These are phyloP conservation scores for Caenorhabditis sulstoni DNA, from an alignment of 2,888 invertebrate genomes.

Conservation along the genomic window DNA sequence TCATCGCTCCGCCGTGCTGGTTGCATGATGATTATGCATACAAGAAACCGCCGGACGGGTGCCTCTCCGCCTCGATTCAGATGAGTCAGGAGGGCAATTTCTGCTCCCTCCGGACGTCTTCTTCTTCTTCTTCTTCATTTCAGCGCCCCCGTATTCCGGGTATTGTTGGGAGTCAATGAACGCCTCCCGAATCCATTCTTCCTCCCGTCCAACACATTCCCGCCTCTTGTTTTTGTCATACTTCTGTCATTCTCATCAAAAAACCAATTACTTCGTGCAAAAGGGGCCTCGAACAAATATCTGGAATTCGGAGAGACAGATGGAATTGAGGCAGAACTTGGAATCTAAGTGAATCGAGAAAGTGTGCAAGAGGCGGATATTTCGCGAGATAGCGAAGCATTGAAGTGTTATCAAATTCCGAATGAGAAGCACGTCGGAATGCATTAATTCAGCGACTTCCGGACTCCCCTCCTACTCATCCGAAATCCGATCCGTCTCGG, in stretches of 20 bases:
- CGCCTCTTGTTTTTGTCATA: conserved; percentile 38
- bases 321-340: too few species aligned
- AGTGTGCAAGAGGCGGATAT: too few species aligned
- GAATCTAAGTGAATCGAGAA: too few species aligned
- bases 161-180: neutral
- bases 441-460: conserved; percentile 3
- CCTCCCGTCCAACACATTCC: neutral
- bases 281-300: too few species aligned
- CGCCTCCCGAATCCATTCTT: neutral
- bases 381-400: neutral
- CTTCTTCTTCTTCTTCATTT: too few species aligned
- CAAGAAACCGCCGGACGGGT: conserved; percentile 15
- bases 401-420: neutral
- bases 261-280: conserved; percentile 38
- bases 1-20: conserved; percentile 23
- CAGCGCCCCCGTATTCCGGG: too few species aligned
- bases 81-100: neutral
- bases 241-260: conserved; percentile 29
- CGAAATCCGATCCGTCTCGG: neutral
- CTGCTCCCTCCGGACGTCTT: too few species aligned
- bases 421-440: conserved; percentile 9
- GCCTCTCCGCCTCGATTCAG: neutral
- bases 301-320: too few species aligned
- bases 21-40: conserved; percentile 42
- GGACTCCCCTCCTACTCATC: neutral